Base-by-base conservation (phyloP, 2,113 vertebrate species). In the Podarcis muralis region DNA sequence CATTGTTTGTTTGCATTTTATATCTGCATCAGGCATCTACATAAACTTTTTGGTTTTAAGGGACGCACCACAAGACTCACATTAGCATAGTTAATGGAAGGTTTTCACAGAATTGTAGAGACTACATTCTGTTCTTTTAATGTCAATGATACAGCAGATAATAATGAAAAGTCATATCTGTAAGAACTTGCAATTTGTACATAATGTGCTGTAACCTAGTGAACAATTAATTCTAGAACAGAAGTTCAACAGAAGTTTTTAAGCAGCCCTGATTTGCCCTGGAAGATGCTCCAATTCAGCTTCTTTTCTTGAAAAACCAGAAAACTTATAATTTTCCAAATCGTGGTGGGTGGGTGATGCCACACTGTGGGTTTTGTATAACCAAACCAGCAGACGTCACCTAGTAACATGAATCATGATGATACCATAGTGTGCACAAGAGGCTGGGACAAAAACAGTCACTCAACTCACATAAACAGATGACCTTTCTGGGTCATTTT, bases 361-460 rank as follows among this genome's bases (percentile, higher is more conserved):
- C 89, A 84, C 85, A 85, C 65, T 88, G 90, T 89, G 48, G 22
- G 0, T 86, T 90, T 75, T 59, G 3, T 72, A 85, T 0, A 91
- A 92, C 71, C 81, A 57, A 12, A 32, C 40, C 35, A 83, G 69
- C 90, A 82, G 37, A 87, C 48, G n/a, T 71, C 25, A 82, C 11
- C 35, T 40, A 66, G 30, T 62, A 75, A 23, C 35, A 82, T 88
- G 71, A 88, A 75, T 88, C 87, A 76, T 35, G 57, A 82, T 66
- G 35, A 75, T 75, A 25, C 35, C 53, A 75, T 82, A 30, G 25
- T 32, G 27, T 27, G 30, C 62, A 43, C 22, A 83, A 88, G 32
- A 27, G 25, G 12, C 53, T 25, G 35, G 72, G 71, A 68, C 30
- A 82, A 75, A 81, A 88, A 72, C 27, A 76, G 57, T 25, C 53